Conservation (phyloP, 1,140 invertebrate genomes). For the Danaus melanippus region DNA sequence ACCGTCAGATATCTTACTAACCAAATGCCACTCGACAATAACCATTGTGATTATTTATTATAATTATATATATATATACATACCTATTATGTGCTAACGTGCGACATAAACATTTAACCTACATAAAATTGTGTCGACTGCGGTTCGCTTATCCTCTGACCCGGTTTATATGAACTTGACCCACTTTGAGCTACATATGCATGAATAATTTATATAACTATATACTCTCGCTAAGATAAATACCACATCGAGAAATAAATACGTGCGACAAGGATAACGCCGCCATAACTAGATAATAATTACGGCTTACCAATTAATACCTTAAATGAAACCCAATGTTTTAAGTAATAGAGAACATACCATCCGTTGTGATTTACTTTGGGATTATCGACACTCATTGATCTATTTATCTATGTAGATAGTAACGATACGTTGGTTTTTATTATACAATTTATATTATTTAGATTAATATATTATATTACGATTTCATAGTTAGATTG, state of each 20-base stretch:
- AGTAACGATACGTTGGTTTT: no score
- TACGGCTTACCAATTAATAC: no score
- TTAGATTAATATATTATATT: neutral
- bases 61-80: no score
- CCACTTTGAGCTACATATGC: slow-evolving; percentile 45
- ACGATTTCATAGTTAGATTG: neutral
- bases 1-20: no score
- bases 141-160: slow-evolving; percentile 63
- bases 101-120: slow-evolving; percentile 32
- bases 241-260: slow-evolving; percentile 3
- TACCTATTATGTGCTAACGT: neutral
- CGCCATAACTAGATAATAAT: neutral
- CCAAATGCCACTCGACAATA: no score
- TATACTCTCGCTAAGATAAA: neutral
- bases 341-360: no score
- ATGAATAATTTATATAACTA: slow-evolving; percentile 50
- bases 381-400: no score
- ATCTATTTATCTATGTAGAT: no score
- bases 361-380: no score
- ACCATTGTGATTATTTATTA: no score
- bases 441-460: neutral
- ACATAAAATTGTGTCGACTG: slow-evolving; percentile 46
- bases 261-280: slow-evolving; percentile 14
- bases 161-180: slow-evolving; percentile 65
- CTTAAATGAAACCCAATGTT: no score